Evolutionary conservation across 2,888 invertebrate species (phyloP), one percentile per base, ranked within the genome.

Genomic region (Campoplex nolae): DNA sequence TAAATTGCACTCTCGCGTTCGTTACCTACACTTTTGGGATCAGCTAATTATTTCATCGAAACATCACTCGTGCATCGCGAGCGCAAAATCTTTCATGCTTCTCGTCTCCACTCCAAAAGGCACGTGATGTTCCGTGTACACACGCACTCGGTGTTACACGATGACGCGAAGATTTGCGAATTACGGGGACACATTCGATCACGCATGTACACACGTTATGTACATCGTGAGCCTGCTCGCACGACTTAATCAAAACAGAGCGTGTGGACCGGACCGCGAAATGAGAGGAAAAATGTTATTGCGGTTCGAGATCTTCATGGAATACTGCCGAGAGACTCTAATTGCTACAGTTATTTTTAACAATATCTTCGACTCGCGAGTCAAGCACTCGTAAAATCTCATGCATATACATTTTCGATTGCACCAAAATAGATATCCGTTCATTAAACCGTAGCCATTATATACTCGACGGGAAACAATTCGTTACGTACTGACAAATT

Each of bases 241-340:
- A 82, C 86, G 83, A 89, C 87, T 91, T 91, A 90, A 91, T 90
- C 89, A 90, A 91, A 89, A 78, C 82, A 62, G 65, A 58, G 35
- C 54, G 73, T 58, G 77, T 68, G 74, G 54, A 42, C 73, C 76
- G 65, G 68, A 54, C 54, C 58, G 48, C 65, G 86, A 75, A 56
- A 74, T 32, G 81, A 68, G 77, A 70, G 74, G 56, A 48, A 78
- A 84, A 84, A 83, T 62, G n/a, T 32, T 56, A 84, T 68, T 68
- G 70, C 74, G 81, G 38, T 48, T n/a, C 62, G 42, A 48, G 76
- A 48, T 67, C 65, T 65, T 18, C 45, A n/a, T 32, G 54, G 73
- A 67, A 16, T 45, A 16, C 18, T 54, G 78, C 48, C 70, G 16
- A 16, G 79, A 71, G 68, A 28, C 84, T 87, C 88, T 89, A 89